A percentile compares a stretch with the other conserved stretches of the same genome.
phyloP scores from a whole-genome alignment of 2,797 vertebrate genomes.

The Takifugu ocellatus region DNA sequence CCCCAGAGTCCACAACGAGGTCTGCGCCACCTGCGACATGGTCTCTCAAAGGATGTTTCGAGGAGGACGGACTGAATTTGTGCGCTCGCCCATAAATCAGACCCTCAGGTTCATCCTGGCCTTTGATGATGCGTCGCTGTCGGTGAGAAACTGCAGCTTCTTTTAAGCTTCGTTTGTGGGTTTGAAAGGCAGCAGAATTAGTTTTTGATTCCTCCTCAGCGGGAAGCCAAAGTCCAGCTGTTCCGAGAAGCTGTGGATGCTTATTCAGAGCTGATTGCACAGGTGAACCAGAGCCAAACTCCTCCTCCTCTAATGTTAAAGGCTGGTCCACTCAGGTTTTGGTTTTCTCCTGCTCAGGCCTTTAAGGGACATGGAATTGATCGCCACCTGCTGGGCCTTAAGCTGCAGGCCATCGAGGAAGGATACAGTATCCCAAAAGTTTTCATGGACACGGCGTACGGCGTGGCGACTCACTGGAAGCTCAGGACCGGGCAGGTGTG shows the following conservation, averaged over 20 bases:
- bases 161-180: not conserved
- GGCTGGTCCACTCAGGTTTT: not conserved
- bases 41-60: slow-evolving; percentile 79
- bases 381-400: slow-evolving; percentile 79
- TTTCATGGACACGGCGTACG: slow-evolving; percentile 85
- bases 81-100: slow-evolving; percentile 79
- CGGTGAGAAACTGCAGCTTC: slow-evolving; percentile 52
- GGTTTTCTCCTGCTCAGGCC: slow-evolving; percentile 49
- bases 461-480: slow-evolving; percentile 82
- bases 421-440: slow-evolving; percentile 79
- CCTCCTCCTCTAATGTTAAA: not conserved
- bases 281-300: slow-evolving; percentile 51
- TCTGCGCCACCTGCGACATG: slow-evolving; percentile 75
- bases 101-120: slow-evolving; percentile 72
- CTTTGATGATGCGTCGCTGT: slow-evolving; percentile 63
- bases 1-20: slow-evolving; percentile 75
- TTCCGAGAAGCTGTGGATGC: slow-evolving; percentile 73
- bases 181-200: not conserved
- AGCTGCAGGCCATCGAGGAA: slow-evolving; percentile 81
- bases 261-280: slow-evolving; percentile 70
- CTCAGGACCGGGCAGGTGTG: slow-evolving; percentile 83
- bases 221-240: slow-evolving; percentile 72
- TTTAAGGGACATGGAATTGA: slow-evolving; percentile 77
- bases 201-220: slow-evolving; percentile 52
- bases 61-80: slow-evolving; percentile 76